Evolutionary conservation across 2,797 vertebrate genomes (phyloP).

Genomic region (Mormyrus hasselquistii): DNA sequence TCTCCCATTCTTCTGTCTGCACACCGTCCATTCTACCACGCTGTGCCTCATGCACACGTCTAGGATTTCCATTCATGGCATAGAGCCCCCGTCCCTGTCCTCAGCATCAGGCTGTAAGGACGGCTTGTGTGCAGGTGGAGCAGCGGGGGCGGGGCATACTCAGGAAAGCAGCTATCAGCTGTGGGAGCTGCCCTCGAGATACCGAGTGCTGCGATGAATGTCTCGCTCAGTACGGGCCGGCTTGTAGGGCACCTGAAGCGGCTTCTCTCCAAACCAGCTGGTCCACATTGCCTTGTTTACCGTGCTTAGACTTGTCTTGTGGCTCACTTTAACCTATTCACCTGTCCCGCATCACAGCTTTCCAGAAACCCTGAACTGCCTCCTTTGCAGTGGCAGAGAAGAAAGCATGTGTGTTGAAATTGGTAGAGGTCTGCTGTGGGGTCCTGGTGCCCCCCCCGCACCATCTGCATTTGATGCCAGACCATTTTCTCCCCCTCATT

Average conservation of each 20-base stretch:
- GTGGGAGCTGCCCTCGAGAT: not conserved
- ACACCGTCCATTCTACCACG: not conserved
- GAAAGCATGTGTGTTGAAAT: not conserved
- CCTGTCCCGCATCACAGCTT: not conserved
- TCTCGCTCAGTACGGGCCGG: not conserved
- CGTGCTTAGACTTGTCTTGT: slow-evolving; percentile 39
- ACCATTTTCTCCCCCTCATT: not conserved
- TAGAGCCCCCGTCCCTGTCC: not conserved
- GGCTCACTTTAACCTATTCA: not conserved
- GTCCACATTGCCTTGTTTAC: slow-evolving; percentile 34
- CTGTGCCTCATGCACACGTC: not conserved
- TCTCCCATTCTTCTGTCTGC: not conserved
- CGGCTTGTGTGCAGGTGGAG: not conserved
- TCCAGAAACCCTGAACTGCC: not conserved
- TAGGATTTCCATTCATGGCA: not conserved
- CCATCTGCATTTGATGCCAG: not conserved
- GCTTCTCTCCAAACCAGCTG: slow-evolving; percentile 40
- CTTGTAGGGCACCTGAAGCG: not conserved
- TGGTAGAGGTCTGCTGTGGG: not conserved
- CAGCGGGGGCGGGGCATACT: not conserved
- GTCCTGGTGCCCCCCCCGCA: not conserved
- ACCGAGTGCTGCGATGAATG: not conserved
- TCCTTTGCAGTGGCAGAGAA: not conserved
- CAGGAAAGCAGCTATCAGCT: not conserved
- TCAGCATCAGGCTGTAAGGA: not conserved